Base-by-base conservation (phyloP, 1,140 invertebrate species). In the Hycleus cichorii region DNA sequence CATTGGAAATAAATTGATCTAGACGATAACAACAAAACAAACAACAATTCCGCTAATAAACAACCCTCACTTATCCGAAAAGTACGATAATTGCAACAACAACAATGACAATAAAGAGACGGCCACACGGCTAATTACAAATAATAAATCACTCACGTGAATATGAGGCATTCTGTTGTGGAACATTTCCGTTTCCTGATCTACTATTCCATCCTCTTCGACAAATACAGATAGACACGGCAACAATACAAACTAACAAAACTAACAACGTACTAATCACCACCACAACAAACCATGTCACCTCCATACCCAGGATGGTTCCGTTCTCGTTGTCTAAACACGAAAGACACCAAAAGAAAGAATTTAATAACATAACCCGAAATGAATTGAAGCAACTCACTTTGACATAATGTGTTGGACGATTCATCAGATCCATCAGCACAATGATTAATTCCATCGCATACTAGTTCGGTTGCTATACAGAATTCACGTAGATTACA, bases 341-440 rank as follows among this genome's bases (percentile, higher is more conserved):
- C 18, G 1, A 18, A 18, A 18, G 1, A 18, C 18, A 18, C 1
- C 18, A 78, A 50, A 58, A 67, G 63, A 53, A 49, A 64, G 64
- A 24, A 50, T 24, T 38, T 49, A 38, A 32, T 39, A 49, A 49
- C 11, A 49, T 10, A 49, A 49, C 4, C 10, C 48, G 39, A 32
- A 25, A 10, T 18, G 12, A 43, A 51, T 39, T 39, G 40, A 18
- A 12, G 26, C 38, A 39, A 82, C 84, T 85, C 78, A 93, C 91
- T 89, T 71, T 86, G 83, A 77, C 91, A 94, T 49, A 87, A 78
- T 47, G 85, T 83, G 54, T 84, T 85, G 59, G 87, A 82, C 51
- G 85, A 84, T 76, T 95, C 93, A 70, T 96, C 93, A 11, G 89
- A 91, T 40, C 88, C 89, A 75, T 95, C 91, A n/a, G 86, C 89